Percentiles rank a stretch among this genome's conserved stretches.
These are phyloP conservation scores for Drosophila ochracea DNA, from an alignment of 2,888 invertebrate genomes.

Conservation along the genomic window DNA sequence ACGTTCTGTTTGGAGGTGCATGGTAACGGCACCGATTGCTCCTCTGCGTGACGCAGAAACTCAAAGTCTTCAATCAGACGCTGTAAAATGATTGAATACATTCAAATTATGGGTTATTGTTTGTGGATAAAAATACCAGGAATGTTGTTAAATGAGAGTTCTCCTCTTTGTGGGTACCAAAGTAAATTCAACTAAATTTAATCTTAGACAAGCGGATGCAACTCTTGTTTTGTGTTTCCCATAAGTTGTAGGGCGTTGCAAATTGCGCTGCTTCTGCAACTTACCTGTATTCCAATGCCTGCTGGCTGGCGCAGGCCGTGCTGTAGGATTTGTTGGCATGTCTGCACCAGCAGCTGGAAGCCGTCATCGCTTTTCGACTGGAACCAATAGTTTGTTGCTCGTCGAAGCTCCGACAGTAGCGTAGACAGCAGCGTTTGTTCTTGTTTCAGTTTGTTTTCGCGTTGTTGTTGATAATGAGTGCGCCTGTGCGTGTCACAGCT, in stretches of 20 bases:
- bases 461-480: constrained; percentile 38
- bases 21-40: constrained; percentile 37
- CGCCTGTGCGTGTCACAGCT: constrained; percentile 48
- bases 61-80: constrained; percentile 80
- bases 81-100: constrained; percentile 22
- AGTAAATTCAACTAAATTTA: background rate
- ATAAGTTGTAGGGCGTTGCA: constrained; percentile 26
- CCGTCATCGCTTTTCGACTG: constrained; percentile 55
- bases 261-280: constrained; percentile 14
- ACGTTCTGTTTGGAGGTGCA: background rate
- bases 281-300: constrained; percentile 25
- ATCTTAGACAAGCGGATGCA: background rate
- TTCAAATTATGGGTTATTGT: too few species aligned
- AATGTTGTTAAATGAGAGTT: background rate
- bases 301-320: constrained; percentile 66
- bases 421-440: constrained; percentile 30
- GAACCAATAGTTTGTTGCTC: constrained; percentile 65
- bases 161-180: background rate
- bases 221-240: background rate
- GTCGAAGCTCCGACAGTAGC: constrained; percentile 50
- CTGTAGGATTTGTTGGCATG: constrained; percentile 71
- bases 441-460: constrained; percentile 31
- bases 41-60: constrained; percentile 69
- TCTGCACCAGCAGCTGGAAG: constrained; percentile 56
- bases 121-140: background rate